These are phyloP conservation scores for Lordiphosa mommai DNA, from an alignment of 1,140 invertebrate genomes.

Conservation along the genomic window DNA sequence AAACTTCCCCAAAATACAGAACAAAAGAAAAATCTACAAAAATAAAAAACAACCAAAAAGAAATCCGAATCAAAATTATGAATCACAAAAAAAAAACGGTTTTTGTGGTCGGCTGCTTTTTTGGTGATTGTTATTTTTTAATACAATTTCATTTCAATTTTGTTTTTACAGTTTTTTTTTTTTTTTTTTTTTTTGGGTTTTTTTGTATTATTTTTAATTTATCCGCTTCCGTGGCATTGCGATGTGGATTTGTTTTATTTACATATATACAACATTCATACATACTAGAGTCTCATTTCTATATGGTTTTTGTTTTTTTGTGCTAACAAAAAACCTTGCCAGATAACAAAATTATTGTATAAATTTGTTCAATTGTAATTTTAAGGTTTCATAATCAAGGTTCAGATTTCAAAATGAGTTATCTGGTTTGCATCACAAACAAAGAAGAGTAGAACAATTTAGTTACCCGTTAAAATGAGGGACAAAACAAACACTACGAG, in stretches of 20 bases:
- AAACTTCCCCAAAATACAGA: constrained; percentile 12
- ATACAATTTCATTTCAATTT: constrained; percentile 46
- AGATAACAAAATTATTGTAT: constrained; percentile 32
- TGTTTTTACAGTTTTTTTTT: constrained; percentile 20
- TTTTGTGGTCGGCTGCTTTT: constrained; percentile 19
- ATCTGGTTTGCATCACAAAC: no score
- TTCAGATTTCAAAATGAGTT: no score
- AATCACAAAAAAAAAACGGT: constrained; percentile 41
- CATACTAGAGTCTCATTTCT: constrained; percentile 1
- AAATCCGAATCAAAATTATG: constrained; percentile 46
- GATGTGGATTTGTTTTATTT: constrained; percentile 1
- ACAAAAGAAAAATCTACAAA: constrained; percentile 36
- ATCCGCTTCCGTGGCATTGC: constrained; percentile 44
- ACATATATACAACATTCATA: no score
- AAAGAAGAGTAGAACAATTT: no score
- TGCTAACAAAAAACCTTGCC: constrained; percentile 7
- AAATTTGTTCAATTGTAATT: constrained; percentile 17
- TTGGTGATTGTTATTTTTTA: constrained; percentile 22
- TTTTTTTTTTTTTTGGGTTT: constrained; percentile 2
- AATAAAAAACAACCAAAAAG: constrained; percentile 11
- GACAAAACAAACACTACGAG: no score
- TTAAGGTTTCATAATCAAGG: background rate
- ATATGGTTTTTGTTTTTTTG: background rate
- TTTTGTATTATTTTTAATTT: constrained; percentile 32
- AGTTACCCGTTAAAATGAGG: no score